Base-by-base conservation (phyloP, 2,113 vertebrate genomes). In the Neopipo cinnamomea region DNA sequence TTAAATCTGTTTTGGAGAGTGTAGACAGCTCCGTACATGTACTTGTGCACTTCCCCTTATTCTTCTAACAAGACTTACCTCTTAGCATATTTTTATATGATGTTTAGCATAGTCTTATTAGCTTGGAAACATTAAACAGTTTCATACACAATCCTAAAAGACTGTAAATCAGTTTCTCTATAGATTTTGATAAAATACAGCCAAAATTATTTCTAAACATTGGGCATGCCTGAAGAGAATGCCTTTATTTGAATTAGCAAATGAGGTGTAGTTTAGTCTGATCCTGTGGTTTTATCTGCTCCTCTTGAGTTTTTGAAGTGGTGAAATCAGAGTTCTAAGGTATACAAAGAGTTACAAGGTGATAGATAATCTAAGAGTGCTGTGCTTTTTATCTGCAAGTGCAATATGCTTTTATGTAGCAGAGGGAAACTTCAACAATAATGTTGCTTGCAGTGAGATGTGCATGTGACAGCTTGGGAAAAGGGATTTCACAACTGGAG, bases 351-450 rank as follows among this genome's bases (percentile, higher is more conserved):
- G 19, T 71, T 81, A n/a, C 2, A 70, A 42, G 25, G 19, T 88
- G 39, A 85, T 93, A 95, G 39, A 87, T 93, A 96, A 93, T 85
- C 50, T 82, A 52, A 86, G 85, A 89, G 82, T 97, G 86, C 91
- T 96, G 71, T 91, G 67, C 49, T 94, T 93, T 66, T 1, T 75
- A 89, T 90, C 50, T 91, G 37, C 24, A 90, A 80, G 92, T 85
- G 89, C 91, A 97, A 93, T 97, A 92, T 88, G 84, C 62, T 95
- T 85, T 90, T 91, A 73, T 80, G 79, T 95, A 97, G 95, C 90
- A 91, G 91, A 86, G 65, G 75, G 52, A 75, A 85, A 59, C 25
- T 93, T 89, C 66, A 80, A n/a, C 82, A 89, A 13, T 41, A 59
- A 84, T 5, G 76, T 52, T 77, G 71, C 76, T 95, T 96, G 25